These are phyloP conservation scores for Nesometra sesokonis DNA, from an alignment of 35 echinoderm and acorn worm species.

Conservation along the genomic window DNA sequence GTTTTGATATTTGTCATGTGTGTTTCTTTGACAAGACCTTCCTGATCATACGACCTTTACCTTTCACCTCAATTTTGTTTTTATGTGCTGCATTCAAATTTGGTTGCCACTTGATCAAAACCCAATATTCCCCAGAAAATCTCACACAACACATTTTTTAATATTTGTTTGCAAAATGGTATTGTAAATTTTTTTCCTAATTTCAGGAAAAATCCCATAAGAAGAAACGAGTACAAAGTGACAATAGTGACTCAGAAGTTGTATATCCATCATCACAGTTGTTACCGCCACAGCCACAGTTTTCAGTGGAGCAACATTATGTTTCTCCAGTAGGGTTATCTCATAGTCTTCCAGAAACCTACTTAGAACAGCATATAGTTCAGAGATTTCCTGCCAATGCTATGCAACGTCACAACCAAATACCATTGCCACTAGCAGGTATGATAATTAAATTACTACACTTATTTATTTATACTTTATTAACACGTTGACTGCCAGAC, in stretches of 20 bases:
- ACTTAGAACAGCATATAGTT: constrained; percentile 84
- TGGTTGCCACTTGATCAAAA: too few species aligned
- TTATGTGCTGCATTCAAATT: too few species aligned
- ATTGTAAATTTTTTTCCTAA: too few species aligned
- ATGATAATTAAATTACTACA: background rate
- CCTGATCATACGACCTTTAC: too few species aligned
- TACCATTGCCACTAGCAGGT: background rate
- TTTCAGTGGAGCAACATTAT: background rate
- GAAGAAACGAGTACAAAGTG: background rate
- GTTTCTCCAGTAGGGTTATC: constrained; percentile 15
- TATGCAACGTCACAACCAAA: background rate
- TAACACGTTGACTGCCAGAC: too few species aligned
- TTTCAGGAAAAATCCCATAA: background rate
- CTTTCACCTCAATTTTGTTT: too few species aligned
- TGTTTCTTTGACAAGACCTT: too few species aligned
- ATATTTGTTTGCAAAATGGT: too few species aligned
- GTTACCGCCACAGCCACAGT: background rate
- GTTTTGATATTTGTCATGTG: too few species aligned
- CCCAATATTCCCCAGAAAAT: too few species aligned
- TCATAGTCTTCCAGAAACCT: constrained; percentile 64
- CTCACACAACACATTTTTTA: too few species aligned
- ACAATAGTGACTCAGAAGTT: background rate
- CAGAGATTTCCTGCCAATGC: constrained; percentile 20
- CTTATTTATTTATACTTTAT: too few species aligned
- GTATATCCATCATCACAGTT: background rate